Evolutionary conservation across 2,797 vertebrate species (phyloP), one percentile per base, ranked within the genome.

Genomic region (Sebastiscus albofasciatus): DNA sequence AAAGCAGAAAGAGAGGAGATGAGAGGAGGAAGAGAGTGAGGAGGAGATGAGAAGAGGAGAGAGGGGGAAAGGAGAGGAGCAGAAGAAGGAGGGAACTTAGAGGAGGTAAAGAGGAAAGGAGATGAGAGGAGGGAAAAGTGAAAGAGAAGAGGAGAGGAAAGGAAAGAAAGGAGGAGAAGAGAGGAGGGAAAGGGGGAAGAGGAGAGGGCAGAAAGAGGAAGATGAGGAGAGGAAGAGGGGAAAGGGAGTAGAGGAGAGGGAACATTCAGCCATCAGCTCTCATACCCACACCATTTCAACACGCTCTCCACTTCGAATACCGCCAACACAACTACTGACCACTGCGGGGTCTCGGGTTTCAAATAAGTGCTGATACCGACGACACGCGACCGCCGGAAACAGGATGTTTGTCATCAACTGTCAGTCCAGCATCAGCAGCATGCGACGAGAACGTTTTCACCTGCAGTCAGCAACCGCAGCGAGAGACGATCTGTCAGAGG

Each of bases 401-500:
- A 83, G 76, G 71, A 81, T 59, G 82, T 89, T 72, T 79, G 60
- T 75, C 78, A n/a, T 81, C 78, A 64, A 55, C 82, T 80, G 74
- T 82, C 54, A 13, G 64, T n/a, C 65, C 70, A 61, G 29, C 80
- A 56, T 69, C 73, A 60, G 13, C 61, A 29, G 24, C 77, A 77
- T 67, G 78, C 82, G 85, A 84, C 18, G 2, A 62, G 66, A 49
- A n/a, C 56, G 88, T 75, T 86, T 83, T 88, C 79, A 89, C 88
- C 81, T 88, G 80, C 60, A 79, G 79, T 88, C 84, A 87, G 91
- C 88, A 77, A 62, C 67, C 83, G 71, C 46, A n/a, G 64, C 3
- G 73, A 88, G 83, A 89, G 69, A 80, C 33, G 89, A 91, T 86
- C 80, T 67, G 77, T 82, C 82, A 67, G 77, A 75, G 77, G 29